A percentile compares a stretch with the other conserved stretches of the same genome.
Evolutionary conservation across 2,113 vertebrate genomes (phyloP).

Genomic region (Apistogramma diplotaenia): DNA sequence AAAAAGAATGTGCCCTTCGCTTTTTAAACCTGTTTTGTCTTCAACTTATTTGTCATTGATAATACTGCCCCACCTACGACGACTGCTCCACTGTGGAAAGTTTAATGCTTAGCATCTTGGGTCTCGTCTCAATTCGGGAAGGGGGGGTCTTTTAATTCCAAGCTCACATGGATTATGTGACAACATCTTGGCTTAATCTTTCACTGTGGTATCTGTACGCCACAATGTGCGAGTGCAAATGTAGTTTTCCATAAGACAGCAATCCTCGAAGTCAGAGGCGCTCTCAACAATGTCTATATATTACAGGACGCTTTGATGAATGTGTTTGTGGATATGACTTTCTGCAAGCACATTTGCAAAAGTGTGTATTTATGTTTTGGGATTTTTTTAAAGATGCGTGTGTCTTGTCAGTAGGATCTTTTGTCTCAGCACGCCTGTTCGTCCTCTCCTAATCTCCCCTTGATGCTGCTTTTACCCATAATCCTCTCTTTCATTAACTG

Average conservation of each 20-base stretch:
- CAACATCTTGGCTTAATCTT: conserved; percentile 55
- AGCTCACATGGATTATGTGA: conserved; percentile 49
- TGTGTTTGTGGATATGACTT: conserved; percentile 10
- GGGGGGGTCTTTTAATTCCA: conserved; percentile 30
- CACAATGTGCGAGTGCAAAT: conserved; percentile 23
- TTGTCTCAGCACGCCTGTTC: conserved; percentile 73
- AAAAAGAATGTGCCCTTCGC: background rate
- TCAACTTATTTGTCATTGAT: background rate
- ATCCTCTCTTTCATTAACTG: conserved; percentile 81
- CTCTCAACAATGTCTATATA: background rate
- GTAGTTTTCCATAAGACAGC: conserved; percentile 33
- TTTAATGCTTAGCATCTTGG: conserved; percentile 35
- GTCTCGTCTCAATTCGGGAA: conserved; percentile 21
- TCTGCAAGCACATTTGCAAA: conserved; percentile 7
- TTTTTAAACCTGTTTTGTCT: conserved; percentile 12
- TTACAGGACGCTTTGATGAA: background rate
- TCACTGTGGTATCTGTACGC: conserved; percentile 27
- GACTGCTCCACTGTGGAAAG: conserved; percentile 31
- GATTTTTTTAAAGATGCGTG: conserved; percentile 24
- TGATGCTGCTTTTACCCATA: conserved; percentile 77
- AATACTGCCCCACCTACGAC: background rate
- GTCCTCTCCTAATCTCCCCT: conserved; percentile 75
- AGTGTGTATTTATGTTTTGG: conserved; percentile 23
- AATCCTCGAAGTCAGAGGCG: background rate
- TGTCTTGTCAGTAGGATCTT: conserved; percentile 72